Evolutionary conservation across 2,888 invertebrate species (phyloP).

Genomic region (Platycheirus albimanus): DNA sequence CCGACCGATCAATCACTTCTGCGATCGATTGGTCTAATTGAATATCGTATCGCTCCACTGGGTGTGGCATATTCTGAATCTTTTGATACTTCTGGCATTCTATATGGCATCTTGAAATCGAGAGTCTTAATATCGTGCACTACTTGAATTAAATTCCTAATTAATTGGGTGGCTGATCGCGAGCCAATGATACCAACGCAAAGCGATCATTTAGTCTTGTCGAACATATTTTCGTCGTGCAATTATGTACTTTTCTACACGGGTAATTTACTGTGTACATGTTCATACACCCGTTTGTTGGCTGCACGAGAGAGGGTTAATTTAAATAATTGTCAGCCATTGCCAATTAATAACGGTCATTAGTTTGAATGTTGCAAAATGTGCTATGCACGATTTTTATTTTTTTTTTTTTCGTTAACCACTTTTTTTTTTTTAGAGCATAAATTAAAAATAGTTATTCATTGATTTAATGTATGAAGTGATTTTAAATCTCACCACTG

Average conservation of each 20-base stretch:
- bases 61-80: constrained; percentile 53
- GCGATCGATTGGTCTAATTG: constrained; percentile 56
- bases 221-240: constrained; percentile 48
- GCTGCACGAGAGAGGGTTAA: constrained; percentile 54
- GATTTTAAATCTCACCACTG: no score
- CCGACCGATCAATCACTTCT: constrained; percentile 61
- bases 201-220: constrained; percentile 67
- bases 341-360: constrained; percentile 71
- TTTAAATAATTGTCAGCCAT: constrained; percentile 72
- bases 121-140: not conserved
- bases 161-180: constrained; percentile 58
- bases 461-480: no score
- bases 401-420: no score
- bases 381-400: constrained; percentile 46
- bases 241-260: constrained; percentile 47
- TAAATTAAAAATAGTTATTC: constrained; percentile 2
- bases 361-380: constrained; percentile 63
- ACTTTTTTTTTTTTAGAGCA: constrained; percentile 16
- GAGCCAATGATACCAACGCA: constrained; percentile 38
- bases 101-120: constrained; percentile 4
- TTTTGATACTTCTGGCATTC: constrained; percentile 18
- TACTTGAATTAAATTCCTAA: constrained; percentile 60
- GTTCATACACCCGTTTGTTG: no score
- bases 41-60: constrained; percentile 30
- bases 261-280: constrained; percentile 42